These are phyloP conservation scores for Scolopax rusticola DNA, from an alignment of 2,797 vertebrate genomes.

Conservation along the genomic window DNA sequence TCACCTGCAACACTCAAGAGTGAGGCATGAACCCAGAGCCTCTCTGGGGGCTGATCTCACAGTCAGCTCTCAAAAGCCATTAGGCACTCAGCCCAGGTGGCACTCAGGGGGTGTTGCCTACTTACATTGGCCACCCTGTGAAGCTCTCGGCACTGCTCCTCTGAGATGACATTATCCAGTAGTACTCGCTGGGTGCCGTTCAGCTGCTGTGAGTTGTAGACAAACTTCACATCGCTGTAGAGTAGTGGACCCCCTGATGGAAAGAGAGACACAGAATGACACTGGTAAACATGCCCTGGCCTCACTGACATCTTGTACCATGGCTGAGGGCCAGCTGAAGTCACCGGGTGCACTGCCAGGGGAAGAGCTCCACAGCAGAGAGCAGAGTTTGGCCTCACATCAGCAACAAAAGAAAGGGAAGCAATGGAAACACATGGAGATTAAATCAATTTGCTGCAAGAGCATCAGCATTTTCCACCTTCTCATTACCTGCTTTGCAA, in stretches of 20 bases:
- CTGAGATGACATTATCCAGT: slow-evolving; percentile 90
- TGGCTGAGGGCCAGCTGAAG: background rate
- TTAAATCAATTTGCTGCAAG: background rate
- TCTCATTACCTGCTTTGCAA: background rate
- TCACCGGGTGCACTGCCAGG: background rate
- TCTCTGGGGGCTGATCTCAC: background rate
- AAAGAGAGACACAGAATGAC: background rate
- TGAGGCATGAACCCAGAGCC: background rate
- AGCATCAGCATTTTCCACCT: background rate
- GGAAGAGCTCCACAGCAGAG: background rate
- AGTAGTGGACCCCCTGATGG: slow-evolving; percentile 89
- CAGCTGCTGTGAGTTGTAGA: slow-evolving; percentile 89
- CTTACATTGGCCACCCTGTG: slow-evolving; percentile 90
- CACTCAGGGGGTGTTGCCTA: accelerated
- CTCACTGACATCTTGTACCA: accelerated
- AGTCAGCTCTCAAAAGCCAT: background rate
- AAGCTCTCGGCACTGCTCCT: slow-evolving; percentile 91
- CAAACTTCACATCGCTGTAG: slow-evolving; percentile 86
- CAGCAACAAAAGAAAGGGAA: background rate
- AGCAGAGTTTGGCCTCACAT: background rate
- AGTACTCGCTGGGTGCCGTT: slow-evolving; percentile 94
- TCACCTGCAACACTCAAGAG: background rate
- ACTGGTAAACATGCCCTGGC: background rate
- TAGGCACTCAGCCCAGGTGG: too few species aligned
- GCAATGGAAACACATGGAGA: background rate